phyloP scores from a whole-genome alignment of 23 tunicate genomes.

The Oikopleura albicans region DNA sequence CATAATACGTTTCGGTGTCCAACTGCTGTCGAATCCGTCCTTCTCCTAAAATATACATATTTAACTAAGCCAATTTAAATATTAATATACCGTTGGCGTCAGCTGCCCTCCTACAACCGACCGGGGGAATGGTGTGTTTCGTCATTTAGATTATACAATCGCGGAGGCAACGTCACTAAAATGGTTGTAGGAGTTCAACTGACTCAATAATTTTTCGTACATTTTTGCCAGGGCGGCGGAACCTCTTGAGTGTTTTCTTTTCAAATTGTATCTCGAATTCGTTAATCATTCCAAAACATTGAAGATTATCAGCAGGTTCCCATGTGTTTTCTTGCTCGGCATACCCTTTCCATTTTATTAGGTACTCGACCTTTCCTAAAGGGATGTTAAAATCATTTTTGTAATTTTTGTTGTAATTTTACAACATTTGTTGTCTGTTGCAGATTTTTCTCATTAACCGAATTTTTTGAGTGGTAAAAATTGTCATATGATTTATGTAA shows the following conservation, averaged over 20 bases:
- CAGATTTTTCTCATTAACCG: too few species aligned
- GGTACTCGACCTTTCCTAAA: neutral
- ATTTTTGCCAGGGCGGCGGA: neutral
- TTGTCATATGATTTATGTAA: too few species aligned
- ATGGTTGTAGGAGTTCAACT: too few species aligned
- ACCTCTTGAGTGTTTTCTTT: neutral
- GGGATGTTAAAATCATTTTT: neutral
- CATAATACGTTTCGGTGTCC: neutral
- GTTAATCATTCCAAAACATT: neutral
- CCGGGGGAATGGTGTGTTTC: too few species aligned
- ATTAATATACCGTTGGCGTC: neutral
- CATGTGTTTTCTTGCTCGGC: neutral
- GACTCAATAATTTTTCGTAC: too few species aligned
- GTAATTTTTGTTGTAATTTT: too few species aligned
- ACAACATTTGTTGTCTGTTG: too few species aligned
- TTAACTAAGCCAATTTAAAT: neutral
- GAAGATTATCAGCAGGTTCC: neutral
- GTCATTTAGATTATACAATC: too few species aligned
- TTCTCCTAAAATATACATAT: neutral
- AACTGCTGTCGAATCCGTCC: neutral
- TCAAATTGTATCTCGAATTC: constrained; percentile 16
- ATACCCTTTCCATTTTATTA: neutral
- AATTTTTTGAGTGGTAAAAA: too few species aligned
- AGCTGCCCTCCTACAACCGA: too few species aligned
- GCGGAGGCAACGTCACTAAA: too few species aligned